phyloP scores from a whole-genome alignment of 2,888 invertebrate species.

The Hyalella azteca region DNA sequence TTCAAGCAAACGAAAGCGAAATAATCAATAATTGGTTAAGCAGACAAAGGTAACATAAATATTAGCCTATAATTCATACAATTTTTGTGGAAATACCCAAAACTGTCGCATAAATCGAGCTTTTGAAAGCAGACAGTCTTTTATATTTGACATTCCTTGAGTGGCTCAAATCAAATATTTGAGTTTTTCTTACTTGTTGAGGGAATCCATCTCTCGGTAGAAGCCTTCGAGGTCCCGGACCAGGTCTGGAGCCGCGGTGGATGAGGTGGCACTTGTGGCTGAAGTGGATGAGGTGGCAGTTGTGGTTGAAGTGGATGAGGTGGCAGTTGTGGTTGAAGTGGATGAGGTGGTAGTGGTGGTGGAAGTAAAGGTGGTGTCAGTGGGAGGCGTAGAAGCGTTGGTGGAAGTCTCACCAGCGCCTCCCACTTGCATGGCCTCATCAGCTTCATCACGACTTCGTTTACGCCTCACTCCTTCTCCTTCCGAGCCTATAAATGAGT shows the following conservation, averaged over 20 bases:
- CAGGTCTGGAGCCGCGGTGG: no score
- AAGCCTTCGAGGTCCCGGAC: constrained; percentile 53
- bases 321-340: neutral
- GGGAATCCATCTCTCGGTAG: constrained; percentile 56
- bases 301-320: constrained; percentile 19
- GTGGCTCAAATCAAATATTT: no score
- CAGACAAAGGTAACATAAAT: no score
- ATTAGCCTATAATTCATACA: no score
- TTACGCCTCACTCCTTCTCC: constrained; percentile 28
- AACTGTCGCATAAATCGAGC: no score
- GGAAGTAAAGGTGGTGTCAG: neutral
- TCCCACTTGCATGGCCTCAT: constrained; percentile 32
- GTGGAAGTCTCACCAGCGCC: neutral
- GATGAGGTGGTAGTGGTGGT: constrained; percentile 10
- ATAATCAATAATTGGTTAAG: no score
- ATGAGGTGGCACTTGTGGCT: no score
- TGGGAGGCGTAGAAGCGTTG: neutral
- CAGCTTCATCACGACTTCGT: constrained; percentile 13
- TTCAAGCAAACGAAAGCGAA: no score
- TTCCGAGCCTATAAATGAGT: neutral
- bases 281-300: no score
- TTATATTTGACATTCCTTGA: no score
- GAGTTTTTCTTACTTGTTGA: constrained; percentile 54
- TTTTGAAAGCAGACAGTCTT: no score
- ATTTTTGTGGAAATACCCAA: no score